Conservation (phyloP, 23 tunicate species). For the Botrylloides violaceus region DNA sequence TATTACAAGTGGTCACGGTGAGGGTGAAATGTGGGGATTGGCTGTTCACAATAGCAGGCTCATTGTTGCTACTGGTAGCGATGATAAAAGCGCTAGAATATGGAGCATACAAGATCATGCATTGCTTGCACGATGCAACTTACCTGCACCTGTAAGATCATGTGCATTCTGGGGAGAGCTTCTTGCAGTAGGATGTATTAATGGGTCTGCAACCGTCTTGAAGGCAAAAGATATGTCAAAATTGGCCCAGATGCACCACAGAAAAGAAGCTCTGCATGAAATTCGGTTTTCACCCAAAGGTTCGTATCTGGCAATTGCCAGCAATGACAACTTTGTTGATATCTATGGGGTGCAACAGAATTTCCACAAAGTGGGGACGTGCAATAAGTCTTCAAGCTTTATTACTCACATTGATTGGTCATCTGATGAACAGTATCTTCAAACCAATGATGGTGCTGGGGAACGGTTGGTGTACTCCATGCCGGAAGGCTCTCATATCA, state of each 20-base stretch:
- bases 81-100: conserved; percentile 76
- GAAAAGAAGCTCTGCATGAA: conserved; percentile 94
- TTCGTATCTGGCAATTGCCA: conserved; percentile 86
- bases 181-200: conserved; percentile 89
- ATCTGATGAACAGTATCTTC: conserved; percentile 54
- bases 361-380: conserved; percentile 64
- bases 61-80: conserved; percentile 89
- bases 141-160: conserved; percentile 70
- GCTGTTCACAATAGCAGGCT: conserved; percentile 56
- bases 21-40: conserved; percentile 99
- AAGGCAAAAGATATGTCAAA: conserved; percentile 63
- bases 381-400: conserved; percentile 91
- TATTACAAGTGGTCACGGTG: conserved; percentile 83
- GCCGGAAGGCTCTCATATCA: conserved; percentile 58
- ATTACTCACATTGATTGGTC: conserved; percentile 99
- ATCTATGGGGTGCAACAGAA: conserved; percentile 61
- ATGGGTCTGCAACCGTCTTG: conserved; percentile 68
- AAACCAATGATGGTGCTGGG: conserved; percentile 98
- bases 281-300: conserved; percentile 91
- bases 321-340: conserved; percentile 96
- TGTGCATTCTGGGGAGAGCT: conserved; percentile 74
- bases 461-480: conserved; percentile 86
- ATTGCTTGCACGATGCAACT: conserved; percentile 47
- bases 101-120: conserved; percentile 73
- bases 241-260: conserved; percentile 46